Evolutionary conservation across 2,888 invertebrate genomes (phyloP), one percentile per base, ranked within the genome.

Genomic region (Nudaria mundana): DNA sequence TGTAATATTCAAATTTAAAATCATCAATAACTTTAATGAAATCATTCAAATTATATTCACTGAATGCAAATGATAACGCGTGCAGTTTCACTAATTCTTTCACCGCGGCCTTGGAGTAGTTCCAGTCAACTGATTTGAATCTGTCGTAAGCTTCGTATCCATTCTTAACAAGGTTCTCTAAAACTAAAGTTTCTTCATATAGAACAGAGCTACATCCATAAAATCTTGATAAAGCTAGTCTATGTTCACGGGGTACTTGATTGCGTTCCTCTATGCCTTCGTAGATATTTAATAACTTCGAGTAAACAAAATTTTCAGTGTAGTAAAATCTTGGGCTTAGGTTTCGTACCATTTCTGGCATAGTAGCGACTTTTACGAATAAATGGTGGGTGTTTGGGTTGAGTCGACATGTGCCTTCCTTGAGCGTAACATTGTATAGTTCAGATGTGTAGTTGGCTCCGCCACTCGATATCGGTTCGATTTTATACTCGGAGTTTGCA

Each of bases 51-150:
- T 64, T 13, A 24, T 66, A 57, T 25, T 64, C 54, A 20, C 52
- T 54, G 34, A 63, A 61, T 0, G 71, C 76, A 4, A 76, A 58
- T 0, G 76, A 76, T 0, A 77, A 49, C 0, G 79, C 73, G 36
- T 82, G 81, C 3, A 76, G 52, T 42, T 70, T 73, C 0, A 72
- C 79, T 31, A 77, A 41, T 6, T 64, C 66, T 11, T 51, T 32
- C 0, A 58, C 31, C 0, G 73, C 62, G 10, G 76, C 68, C 4
- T 60, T 58, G 10, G 48, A 56, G 12, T 55, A 55, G 23, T 55
- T 37, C 62, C 68, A 71, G 38, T 62, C 54, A 2, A 77, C 39
- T 2, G 66, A 44, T 24, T 50, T 55, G 11, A 69, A 42, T 36
- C 73, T 63, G 14, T 79, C 61, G 30, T 60, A 55, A 3, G 50